These are phyloP conservation scores for Oppia nitens DNA, from an alignment of 1,140 invertebrate genomes.

Conservation along the genomic window DNA sequence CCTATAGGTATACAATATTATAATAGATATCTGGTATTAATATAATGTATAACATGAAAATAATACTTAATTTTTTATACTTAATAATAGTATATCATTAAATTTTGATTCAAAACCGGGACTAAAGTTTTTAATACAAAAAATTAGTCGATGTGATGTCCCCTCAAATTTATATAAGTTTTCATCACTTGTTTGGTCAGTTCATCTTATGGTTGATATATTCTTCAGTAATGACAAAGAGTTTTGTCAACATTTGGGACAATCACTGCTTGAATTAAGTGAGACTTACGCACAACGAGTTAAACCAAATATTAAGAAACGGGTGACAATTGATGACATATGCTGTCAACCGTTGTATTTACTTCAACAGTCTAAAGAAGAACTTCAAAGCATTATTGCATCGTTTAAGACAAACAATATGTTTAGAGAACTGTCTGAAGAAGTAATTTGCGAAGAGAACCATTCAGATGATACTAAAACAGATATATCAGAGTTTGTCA, in stretches of 20 bases:
- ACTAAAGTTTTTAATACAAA: conserved; percentile 78
- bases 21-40: no score
- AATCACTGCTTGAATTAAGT: background rate
- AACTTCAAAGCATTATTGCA: background rate
- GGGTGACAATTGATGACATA: background rate
- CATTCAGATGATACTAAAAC: no score
- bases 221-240: conserved; percentile 54
- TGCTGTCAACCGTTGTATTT: background rate
- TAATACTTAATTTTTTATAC: no score
- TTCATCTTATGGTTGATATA: conserved; percentile 68
- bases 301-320: background rate
- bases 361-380: background rate
- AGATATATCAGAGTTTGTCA: background rate
- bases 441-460: background rate
- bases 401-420: background rate
- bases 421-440: background rate
- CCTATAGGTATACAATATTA: conserved; percentile 29
- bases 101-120: conserved; percentile 76
- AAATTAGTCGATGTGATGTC: conserved; percentile 66
- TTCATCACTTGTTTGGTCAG: conserved; percentile 73
- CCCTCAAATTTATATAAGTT: conserved; percentile 82
- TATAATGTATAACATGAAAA: no score
- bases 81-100: background rate
- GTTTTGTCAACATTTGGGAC: background rate
- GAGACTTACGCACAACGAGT: background rate